These are phyloP conservation scores for Drosophila bunnanda DNA, from an alignment of 2,888 invertebrate genomes.

Conservation along the genomic window DNA sequence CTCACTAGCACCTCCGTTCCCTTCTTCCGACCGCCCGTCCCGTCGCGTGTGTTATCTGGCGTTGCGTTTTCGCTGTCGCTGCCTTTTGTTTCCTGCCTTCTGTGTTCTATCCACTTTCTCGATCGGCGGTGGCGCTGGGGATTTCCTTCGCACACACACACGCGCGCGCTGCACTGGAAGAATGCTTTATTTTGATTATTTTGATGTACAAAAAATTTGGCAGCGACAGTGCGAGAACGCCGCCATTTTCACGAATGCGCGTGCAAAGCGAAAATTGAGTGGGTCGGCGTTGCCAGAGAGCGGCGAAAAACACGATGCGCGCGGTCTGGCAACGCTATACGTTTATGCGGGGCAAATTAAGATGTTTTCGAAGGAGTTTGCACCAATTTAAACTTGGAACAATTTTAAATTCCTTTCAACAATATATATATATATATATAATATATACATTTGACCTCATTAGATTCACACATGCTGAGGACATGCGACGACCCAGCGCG, in stretches of 20 bases:
- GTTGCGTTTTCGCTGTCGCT: conserved; percentile 20
- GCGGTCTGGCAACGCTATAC: conserved; percentile 1
- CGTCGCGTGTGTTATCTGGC: conserved; percentile 60
- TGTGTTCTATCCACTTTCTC: conserved; percentile 23
- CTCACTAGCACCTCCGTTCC: conserved; percentile 45
- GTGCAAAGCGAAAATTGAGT: conserved; percentile 66
- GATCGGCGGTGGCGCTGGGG: conserved; percentile 23
- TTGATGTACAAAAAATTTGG: conserved; percentile 84
- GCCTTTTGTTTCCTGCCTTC: conserved; percentile 19
- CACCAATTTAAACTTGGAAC: not conserved
- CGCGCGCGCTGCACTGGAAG: conserved; percentile 70
- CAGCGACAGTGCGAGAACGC: conserved; percentile 82
- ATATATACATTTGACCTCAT: not conserved
- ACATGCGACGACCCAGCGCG: not conserved
- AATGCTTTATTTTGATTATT: conserved; percentile 85
- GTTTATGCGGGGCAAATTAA: conserved; percentile 8
- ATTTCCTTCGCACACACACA: conserved; percentile 52
- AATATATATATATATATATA: no score
- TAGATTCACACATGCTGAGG: not conserved
- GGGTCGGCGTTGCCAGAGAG: conserved; percentile 60
- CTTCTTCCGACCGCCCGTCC: conserved; percentile 54
- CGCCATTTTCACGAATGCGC: conserved; percentile 84
- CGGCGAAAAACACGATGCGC: not conserved
- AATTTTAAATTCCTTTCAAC: not conserved
- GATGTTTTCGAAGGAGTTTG: conserved; percentile 1